These are phyloP conservation scores for Tapirus terrestris DNA, from an alignment of 2,113 vertebrate species.

Conservation along the genomic window DNA sequence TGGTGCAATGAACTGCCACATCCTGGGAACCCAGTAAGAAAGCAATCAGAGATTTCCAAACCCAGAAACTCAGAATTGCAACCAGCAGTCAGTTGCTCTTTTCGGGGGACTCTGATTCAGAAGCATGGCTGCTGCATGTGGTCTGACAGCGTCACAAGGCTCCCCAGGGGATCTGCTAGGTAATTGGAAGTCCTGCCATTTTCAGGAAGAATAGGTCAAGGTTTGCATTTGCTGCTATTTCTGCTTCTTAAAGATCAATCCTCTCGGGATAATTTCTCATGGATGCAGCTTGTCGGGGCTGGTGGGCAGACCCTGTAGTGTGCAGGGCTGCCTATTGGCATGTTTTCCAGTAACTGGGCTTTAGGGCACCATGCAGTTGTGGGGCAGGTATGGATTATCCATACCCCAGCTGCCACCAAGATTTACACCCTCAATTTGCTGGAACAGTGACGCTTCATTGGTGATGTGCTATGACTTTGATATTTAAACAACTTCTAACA, in stretches of 20 bases:
- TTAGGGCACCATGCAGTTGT: rapidly evolving
- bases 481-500: neutral
- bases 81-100: rapidly evolving
- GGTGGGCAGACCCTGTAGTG: neutral
- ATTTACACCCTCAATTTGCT: too few species aligned
- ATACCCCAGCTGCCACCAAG: neutral
- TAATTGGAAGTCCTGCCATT: neutral
- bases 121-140: neutral
- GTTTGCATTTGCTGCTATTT: neutral
- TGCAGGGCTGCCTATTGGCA: rapidly evolving
- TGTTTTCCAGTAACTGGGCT: neutral
- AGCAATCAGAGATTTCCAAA: neutral
- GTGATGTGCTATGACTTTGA: neutral
- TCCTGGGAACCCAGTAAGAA: neutral
- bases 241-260: neutral
- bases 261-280: neutral
- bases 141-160: rapidly evolving
- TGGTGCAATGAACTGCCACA: neutral
- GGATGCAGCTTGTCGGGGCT: neutral
- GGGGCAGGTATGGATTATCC: neutral
- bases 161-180: neutral
- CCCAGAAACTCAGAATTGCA: neutral
- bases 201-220: neutral
- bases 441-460: neutral
- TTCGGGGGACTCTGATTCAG: neutral